Percentiles rank a stretch among this genome's conserved stretches.
phyloP scores from a whole-genome alignment of 1,140 invertebrate genomes.

The Chlorops oryzae region DNA sequence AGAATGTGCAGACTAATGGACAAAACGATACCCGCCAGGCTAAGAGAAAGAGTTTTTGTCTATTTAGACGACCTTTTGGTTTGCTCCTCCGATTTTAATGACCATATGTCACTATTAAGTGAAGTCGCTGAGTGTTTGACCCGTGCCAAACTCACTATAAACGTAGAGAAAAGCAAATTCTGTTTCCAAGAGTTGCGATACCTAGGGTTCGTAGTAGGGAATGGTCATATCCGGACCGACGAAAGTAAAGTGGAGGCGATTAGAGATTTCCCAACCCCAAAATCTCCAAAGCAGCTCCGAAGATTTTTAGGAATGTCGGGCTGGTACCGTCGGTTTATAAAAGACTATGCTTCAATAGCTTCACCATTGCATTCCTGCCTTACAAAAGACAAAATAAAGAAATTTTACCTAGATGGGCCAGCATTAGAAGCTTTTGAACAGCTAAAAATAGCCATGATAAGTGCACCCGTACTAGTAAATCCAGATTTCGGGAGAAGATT shows the following conservation, averaged over 20 bases:
- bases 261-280: not conserved
- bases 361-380: no score
- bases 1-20: slow-evolving; percentile 9
- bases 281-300: not conserved
- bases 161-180: slow-evolving; percentile 32
- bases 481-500: no score
- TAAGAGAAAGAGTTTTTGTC: slow-evolving; percentile 12
- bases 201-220: slow-evolving; percentile 7
- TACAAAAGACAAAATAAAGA: no score
- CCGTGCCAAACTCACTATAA: slow-evolving; percentile 8
- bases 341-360: slow-evolving; percentile 6
- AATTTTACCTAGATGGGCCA: no score
- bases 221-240: slow-evolving; percentile 31
- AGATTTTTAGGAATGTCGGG: slow-evolving; percentile 3
- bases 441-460: no score
- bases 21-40: not conserved
- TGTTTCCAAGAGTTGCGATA: slow-evolving; percentile 31
- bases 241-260: slow-evolving; percentile 3
- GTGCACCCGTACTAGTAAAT: no score
- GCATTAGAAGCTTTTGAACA: no score
- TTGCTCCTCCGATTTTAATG: not conserved
- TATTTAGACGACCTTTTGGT: slow-evolving; percentile 14
- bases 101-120: slow-evolving; percentile 3
- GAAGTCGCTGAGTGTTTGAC: slow-evolving; percentile 2
- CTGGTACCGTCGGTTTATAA: not conserved